Conservation (phyloP, 2,797 vertebrate species). For the Podarcis lilfordi region DNA sequence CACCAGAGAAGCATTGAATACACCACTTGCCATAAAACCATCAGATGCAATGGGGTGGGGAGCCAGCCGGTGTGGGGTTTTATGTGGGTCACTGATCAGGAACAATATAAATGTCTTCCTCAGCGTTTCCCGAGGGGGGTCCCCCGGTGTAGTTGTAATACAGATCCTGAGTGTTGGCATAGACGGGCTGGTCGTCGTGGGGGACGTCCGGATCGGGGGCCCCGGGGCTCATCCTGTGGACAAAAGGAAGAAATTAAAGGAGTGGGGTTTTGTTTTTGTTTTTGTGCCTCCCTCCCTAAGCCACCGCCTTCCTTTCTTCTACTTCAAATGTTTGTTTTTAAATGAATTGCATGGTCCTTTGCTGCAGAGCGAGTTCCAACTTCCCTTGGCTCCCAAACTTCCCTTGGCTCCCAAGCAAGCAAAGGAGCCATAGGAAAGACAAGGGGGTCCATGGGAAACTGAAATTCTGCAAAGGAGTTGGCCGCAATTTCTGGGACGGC, state of each 20-base stretch:
- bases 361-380: no score
- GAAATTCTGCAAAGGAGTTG: no score
- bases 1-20: background rate
- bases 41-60: no score
- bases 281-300: no score
- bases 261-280: background rate
- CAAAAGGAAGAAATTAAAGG: background rate
- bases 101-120: slow-evolving; percentile 53
- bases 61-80: background rate
- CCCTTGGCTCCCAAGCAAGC: no score
- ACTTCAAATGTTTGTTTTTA: no score
- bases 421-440: no score
- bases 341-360: no score
- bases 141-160: background rate
- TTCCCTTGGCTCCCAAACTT: no score
- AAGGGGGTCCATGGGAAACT: no score
- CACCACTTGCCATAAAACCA: background rate
- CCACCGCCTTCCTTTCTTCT: no score
- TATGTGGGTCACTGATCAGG: slow-evolving; percentile 39
- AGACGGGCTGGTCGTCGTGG: slow-evolving; percentile 67
- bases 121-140: accelerated
- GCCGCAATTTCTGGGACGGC: no score
- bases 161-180: slow-evolving; percentile 64
- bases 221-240: background rate
- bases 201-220: accelerated